Conservation (phyloP, 2,113 vertebrate species). For the Condylura cristata region DNA sequence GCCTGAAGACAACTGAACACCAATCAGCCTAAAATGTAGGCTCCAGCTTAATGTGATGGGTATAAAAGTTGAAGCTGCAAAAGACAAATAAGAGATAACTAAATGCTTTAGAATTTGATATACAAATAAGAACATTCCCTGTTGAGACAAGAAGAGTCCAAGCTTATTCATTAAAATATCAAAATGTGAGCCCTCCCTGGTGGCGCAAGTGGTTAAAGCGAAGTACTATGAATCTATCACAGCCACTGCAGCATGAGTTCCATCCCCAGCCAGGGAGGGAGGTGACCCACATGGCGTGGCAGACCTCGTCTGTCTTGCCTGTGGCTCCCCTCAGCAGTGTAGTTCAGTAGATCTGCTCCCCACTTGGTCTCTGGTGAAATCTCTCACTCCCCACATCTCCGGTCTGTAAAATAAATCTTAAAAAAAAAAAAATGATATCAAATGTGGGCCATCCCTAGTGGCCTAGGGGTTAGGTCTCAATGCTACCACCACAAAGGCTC, state of each 20-base stretch:
- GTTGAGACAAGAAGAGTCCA: neutral
- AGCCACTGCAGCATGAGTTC: too few species aligned
- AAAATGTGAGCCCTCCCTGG: neutral
- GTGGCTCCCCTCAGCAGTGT: too few species aligned
- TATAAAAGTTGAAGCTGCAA: conserved; percentile 38
- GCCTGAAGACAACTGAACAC: neutral
- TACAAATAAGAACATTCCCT: neutral
- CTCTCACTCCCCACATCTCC: too few species aligned
- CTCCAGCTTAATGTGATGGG: neutral
- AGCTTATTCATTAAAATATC: neutral
- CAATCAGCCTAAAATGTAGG: conserved; percentile 19
- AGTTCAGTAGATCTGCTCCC: too few species aligned
- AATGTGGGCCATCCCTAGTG: neutral
- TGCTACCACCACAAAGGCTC: neutral
- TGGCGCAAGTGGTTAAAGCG: too few species aligned
- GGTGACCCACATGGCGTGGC: too few species aligned
- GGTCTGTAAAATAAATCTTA: too few species aligned
- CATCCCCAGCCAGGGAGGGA: too few species aligned
- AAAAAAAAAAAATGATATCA: too few species aligned
- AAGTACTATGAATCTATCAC: too few species aligned
- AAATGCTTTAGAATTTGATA: neutral
- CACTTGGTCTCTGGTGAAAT: too few species aligned
- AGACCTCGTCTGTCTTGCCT: too few species aligned
- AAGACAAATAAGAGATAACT: neutral
- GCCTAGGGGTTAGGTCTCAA: neutral